Base-by-base conservation (phyloP, 2,888 invertebrate genomes). In the Biston betularia region DNA sequence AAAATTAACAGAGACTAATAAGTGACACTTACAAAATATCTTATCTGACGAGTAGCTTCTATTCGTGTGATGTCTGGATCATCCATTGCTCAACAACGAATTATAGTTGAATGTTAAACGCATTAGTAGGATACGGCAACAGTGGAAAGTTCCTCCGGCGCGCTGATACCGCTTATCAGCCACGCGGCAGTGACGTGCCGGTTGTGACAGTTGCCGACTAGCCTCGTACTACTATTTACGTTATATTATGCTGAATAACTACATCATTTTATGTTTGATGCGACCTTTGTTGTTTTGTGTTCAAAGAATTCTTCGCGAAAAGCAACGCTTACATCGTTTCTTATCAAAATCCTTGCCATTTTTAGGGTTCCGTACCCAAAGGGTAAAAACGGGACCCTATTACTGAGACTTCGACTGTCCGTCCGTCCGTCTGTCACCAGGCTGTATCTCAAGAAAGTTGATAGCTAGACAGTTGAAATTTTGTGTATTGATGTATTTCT, bases 111-210 rank as follows among this genome's bases (percentile, higher is more conserved):
- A 24, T 67, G 57, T 62, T 73, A 72, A 76, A 50, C 42, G 65
- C 70, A 71, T 68, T 77, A 76, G 68, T 74, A 77, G 71, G 74
- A 76, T 82, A 85, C 78, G 79, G 76, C 76, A 15, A 54, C 63
- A 76, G 75, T 87, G 86, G 86, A 87, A 87, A 87, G 83, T 87
- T 87, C 77, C 86, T 74, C 69, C 56, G 78, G 59, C 14, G 15
- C 52, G 70, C 71, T 80, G 84, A 85, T 85, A 85, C 70, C 72
- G 75, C 79, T 84, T 85, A 84, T 85, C 85, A 68, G 70, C 58
- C 85, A 85, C 83, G 85, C 84, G 71, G 73, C 52, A 66, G 60
- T 74, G 81, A 73, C 83, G 83, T 85, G 84, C 67, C 69, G 68
- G 69, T 63, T 75, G 74, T 78, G 73, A 79, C 81, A 80, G 76